A percentile compares a stretch with the other conserved stretches of the same genome.
These are phyloP conservation scores for Ciconia nigra DNA, from an alignment of 2,797 vertebrate genomes.

Conservation along the genomic window DNA sequence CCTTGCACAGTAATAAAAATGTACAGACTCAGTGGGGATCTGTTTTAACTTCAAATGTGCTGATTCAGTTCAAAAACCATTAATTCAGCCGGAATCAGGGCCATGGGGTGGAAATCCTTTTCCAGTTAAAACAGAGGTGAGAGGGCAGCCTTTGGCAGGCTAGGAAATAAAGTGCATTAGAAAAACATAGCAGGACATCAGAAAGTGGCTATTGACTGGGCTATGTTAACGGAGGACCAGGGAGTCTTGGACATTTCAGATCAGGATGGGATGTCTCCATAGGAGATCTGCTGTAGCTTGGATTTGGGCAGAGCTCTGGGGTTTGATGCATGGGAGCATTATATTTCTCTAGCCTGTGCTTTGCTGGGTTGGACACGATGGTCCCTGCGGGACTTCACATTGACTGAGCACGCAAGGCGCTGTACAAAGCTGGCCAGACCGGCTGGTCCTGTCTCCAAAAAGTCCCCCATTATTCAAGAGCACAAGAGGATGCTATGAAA, in stretches of 20 bases:
- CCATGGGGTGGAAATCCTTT: conserved; percentile 60
- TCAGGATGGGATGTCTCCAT: background rate
- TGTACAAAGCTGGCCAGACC: background rate
- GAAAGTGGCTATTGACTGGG: background rate
- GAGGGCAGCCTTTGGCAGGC: conserved; percentile 29
- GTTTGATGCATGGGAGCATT: background rate
- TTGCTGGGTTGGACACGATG: background rate
- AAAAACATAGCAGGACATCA: background rate
- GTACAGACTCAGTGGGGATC: conserved; percentile 59
- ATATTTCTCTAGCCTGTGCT: background rate
- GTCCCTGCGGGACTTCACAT: background rate
- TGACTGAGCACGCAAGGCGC: background rate
- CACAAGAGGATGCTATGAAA: background rate
- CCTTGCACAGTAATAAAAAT: conserved; percentile 65
- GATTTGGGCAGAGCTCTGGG: background rate
- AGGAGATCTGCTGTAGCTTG: background rate
- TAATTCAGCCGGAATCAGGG: conserved; percentile 53
- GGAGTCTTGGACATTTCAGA: background rate
- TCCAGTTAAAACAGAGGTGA: conserved; percentile 62
- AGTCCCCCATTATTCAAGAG: background rate
- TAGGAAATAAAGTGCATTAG: background rate
- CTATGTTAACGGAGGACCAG: background rate
- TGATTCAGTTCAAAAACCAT: conserved; percentile 62
- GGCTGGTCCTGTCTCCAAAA: background rate
- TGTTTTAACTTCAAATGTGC: conserved; percentile 67